Conservation (phyloP, 2,797 vertebrate species). For the Craterocephalus amniculus region DNA sequence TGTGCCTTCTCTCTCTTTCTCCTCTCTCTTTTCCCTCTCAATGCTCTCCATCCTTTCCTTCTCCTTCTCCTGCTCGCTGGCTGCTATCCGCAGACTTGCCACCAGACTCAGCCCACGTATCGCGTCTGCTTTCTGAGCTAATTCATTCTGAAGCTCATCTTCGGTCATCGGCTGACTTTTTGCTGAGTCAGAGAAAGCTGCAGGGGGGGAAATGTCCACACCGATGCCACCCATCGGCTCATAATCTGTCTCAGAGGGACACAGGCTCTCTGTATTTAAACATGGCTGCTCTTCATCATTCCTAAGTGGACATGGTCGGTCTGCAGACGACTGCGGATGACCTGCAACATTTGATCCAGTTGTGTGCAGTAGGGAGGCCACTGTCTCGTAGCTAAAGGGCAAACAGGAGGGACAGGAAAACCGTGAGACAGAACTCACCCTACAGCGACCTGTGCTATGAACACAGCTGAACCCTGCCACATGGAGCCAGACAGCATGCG, state of each 20-base stretch:
- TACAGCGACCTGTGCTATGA: conserved; percentile 27
- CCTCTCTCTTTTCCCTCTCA: background rate
- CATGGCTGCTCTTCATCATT: conserved; percentile 20
- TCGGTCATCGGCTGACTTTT: conserved; percentile 4
- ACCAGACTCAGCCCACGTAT: conserved; percentile 55
- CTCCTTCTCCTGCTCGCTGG: conserved; percentile 55
- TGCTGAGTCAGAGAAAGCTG: conserved; percentile 43
- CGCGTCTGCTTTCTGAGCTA: conserved; percentile 4
- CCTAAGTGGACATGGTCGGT: conserved; percentile 6
- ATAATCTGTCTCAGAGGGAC: conserved; percentile 28
- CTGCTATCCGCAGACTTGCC: conserved; percentile 69
- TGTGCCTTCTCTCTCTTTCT: conserved; percentile 3
- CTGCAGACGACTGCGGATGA: conserved; percentile 27
- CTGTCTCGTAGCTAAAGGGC: conserved; percentile 68
- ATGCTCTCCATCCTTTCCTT: conserved; percentile 26
- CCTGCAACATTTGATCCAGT: conserved; percentile 45
- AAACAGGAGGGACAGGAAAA: conserved; percentile 65
- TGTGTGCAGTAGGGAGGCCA: conserved; percentile 67
- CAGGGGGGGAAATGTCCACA: conserved; percentile 49
- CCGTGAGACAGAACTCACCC: conserved; percentile 60
- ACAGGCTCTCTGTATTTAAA: conserved; percentile 17
- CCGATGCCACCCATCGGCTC: conserved; percentile 10
- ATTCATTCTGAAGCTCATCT: conserved; percentile 10
- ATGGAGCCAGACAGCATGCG: conserved; percentile 54
- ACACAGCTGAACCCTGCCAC: conserved; percentile 20